These are phyloP conservation scores for Chaenocephalus aceratus DNA, from an alignment of 2,113 vertebrate species.

Conservation along the genomic window DNA sequence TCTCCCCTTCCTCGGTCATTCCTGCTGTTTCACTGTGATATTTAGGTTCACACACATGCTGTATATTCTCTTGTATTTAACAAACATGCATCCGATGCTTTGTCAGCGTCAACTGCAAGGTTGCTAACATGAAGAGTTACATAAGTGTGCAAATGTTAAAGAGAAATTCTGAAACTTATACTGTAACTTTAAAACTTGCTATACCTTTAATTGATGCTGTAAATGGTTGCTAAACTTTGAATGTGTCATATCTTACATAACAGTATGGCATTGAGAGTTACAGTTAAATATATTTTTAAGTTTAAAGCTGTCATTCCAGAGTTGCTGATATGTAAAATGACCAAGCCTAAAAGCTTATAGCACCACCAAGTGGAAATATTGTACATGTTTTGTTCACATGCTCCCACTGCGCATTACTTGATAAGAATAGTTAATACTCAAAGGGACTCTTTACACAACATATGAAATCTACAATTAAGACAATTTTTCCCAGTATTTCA, in stretches of 20 bases:
- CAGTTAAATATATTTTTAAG: background rate
- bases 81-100: constrained; percentile 12
- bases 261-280: background rate
- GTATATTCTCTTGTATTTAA: background rate
- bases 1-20: background rate
- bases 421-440: background rate
- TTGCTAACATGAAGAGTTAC: background rate
- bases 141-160: background rate
- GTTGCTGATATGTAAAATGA: background rate
- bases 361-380: constrained; percentile 43
- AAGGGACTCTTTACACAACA: background rate
- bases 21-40: background rate
- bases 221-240: background rate
- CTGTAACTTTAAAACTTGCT: background rate
- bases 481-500: background rate
- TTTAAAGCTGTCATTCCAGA: background rate
- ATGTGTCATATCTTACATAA: background rate
- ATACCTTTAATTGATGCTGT: background rate
- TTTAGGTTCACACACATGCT: background rate
- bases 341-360: constrained; percentile 1
- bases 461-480: background rate
- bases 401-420: background rate
- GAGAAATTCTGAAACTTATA: constrained; percentile 1
- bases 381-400: background rate
- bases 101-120: constrained; percentile 3